A percentile compares a stretch with the other conserved stretches of the same genome.
These are phyloP conservation scores for Lonchura striata DNA, from an alignment of 2,113 vertebrate species.

Conservation along the genomic window DNA sequence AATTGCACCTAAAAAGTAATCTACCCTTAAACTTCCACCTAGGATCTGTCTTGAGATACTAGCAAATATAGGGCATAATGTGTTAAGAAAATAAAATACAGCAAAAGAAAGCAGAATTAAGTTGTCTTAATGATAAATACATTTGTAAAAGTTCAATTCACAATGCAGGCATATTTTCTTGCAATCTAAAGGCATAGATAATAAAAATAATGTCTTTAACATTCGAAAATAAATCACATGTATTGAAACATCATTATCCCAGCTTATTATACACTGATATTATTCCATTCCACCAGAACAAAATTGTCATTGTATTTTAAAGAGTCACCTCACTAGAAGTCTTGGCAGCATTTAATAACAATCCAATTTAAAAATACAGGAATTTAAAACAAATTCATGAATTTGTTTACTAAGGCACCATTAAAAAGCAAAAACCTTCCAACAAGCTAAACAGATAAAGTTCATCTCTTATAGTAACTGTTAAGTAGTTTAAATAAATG, in stretches of 20 bases:
- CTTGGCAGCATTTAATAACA: background rate
- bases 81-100: background rate
- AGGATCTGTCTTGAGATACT: background rate
- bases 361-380: background rate
- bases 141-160: background rate
- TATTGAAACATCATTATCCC: background rate
- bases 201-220: background rate
- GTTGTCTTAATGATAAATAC: background rate
- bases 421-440: background rate
- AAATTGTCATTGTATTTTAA: background rate
- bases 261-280: background rate
- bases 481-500: background rate
- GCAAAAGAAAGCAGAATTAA: background rate
- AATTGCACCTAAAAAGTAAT: background rate
- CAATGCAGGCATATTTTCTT: background rate
- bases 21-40: background rate
- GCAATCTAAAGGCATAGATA: background rate
- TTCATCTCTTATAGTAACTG: background rate
- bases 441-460: background rate
- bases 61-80: background rate
- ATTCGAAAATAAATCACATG: background rate
- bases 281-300: background rate
- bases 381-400: background rate
- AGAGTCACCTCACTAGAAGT: background rate
- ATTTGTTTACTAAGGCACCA: background rate